Percentiles rank a stretch among this genome's conserved stretches.
These are phyloP conservation scores for Malurus leucopterus DNA, from an alignment of 2,797 vertebrate species.

Conservation along the genomic window DNA sequence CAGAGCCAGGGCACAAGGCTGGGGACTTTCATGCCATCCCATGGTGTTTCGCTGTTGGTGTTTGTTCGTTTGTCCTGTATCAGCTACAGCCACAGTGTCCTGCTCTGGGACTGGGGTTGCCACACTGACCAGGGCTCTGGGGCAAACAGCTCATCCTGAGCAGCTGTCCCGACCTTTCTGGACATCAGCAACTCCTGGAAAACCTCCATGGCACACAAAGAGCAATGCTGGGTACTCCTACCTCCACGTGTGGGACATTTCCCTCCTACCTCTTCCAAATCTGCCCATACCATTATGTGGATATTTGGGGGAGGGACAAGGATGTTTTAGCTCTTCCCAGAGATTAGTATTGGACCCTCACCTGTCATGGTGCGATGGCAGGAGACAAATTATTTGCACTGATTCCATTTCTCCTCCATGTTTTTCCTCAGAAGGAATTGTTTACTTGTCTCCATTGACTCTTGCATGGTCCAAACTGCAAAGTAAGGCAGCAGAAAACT, in stretches of 20 bases:
- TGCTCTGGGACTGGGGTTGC: neutral
- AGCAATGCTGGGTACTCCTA: neutral
- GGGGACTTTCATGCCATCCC: neutral
- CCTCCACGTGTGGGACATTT: neutral
- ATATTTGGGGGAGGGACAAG: neutral
- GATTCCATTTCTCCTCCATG: neutral
- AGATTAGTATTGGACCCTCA: neutral
- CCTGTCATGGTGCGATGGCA: neutral
- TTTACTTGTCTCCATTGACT: neutral
- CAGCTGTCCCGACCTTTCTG: neutral
- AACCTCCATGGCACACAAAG: neutral
- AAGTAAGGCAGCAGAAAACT: neutral
- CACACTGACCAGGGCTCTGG: neutral
- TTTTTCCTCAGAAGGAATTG: neutral
- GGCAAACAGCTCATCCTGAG: neutral
- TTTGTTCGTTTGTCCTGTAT: neutral
- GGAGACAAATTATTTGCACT: neutral
- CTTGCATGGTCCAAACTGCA: neutral
- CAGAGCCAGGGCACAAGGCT: neutral
- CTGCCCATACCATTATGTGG: neutral
- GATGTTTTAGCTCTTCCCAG: neutral
- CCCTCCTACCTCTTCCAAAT: neutral
- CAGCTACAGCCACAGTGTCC: neutral
- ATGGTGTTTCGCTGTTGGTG: fast-evolving
- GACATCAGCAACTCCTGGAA: neutral